phyloP scores from a whole-genome alignment of 1,140 invertebrate genomes.

The Drosophila arawakana region DNA sequence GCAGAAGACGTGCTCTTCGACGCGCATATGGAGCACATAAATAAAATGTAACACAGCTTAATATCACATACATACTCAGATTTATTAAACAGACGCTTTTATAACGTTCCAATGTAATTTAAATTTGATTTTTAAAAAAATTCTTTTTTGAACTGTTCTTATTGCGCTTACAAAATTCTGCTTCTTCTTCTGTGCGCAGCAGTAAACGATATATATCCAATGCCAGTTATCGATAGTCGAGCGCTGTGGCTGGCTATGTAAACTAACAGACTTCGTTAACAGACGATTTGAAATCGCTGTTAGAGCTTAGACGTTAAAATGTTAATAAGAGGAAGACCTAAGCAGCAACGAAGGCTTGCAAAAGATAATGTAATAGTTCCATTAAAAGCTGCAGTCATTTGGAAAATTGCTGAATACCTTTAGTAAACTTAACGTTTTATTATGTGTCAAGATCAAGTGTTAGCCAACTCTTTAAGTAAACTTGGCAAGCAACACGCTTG shows the following conservation, averaged over 20 bases:
- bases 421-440: neutral
- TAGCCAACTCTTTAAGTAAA: conserved; percentile 30
- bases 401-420: neutral
- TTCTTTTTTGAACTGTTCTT: neutral
- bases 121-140: neutral
- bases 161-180: neutral
- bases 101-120: neutral
- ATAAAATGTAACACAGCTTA: conserved; percentile 4
- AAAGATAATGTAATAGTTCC: neutral
- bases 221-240: conserved; percentile 16
- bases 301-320: neutral
- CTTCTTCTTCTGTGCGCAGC: conserved; percentile 24
- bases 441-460: conserved; percentile 14
- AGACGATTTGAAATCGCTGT: conserved; percentile 7
- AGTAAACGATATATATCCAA: conserved; percentile 7
- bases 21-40: conserved; percentile 24
- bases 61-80: neutral
- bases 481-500: conserved; percentile 21
- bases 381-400: neutral
- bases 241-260: neutral
- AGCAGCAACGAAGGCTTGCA: neutral
- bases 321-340: neutral
- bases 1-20: conserved; percentile 68
- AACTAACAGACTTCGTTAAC: conserved; percentile 28
- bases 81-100: conserved; percentile 3